Base-by-base conservation (phyloP, 2,797 vertebrate species). In the Varecia variegata region DNA sequence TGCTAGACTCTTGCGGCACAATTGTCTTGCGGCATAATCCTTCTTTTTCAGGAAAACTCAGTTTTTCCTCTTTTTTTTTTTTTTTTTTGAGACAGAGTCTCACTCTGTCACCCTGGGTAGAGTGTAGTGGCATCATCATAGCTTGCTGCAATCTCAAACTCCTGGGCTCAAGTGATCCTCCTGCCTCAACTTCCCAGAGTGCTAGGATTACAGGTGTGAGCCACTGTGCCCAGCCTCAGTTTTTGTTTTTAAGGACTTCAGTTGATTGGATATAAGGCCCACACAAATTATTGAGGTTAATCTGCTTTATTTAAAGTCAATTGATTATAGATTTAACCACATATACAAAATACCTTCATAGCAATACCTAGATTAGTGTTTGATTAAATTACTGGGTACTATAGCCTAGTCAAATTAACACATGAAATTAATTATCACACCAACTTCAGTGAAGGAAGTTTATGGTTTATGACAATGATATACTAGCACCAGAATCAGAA, bases 181-280 rank as follows among this genome's bases (percentile, higher is more conserved):
- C 56, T 25, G 23, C 56, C 56, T 58, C 56, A 58, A 23, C 23
- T 10, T 58, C 56, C 56, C 56, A 58, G 56, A 58, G 56, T 25
- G 56, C 56, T 25, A 25, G 56, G 56, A 58, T 58, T 58, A 58
- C 23, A 58, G 23, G 10, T 12, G 23, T 58, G 56, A 58, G 23
- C 4, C 10, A 58, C 56, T 12, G 3, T 25, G 23, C 56, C 56
- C 23, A 25, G 56, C 56, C 56, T 47, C 35, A 43, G 12, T 13
- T 68, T 94, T 96, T 71, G 25, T 13, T 88, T 14, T 54, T 94
- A 93, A 94, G 52, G n/a, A 71, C 21, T 35, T 85, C 43, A 52
- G n/a, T 7, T 80, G 60, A 27, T 60, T 84, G 35, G 12, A 82
- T 23, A 82, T 23, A 17, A 88, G 54, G 20, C 13, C 56, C 32